Evolutionary conservation across 2,113 vertebrate species (phyloP).

Genomic region (Cinclus mexicanus): DNA sequence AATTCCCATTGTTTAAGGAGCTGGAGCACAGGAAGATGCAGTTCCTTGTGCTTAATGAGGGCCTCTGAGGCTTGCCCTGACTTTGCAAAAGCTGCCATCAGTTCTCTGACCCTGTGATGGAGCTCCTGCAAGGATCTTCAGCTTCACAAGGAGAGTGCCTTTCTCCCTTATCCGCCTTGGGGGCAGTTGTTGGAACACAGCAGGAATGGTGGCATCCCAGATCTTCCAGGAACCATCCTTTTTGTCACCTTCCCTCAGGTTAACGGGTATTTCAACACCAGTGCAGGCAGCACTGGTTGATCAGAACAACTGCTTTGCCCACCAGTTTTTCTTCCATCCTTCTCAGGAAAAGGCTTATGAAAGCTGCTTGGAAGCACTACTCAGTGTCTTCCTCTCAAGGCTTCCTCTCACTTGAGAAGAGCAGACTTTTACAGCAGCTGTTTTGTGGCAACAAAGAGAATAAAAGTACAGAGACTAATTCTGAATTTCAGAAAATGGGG

Average conservation of each 20-base stretch:
- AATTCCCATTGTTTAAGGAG: not conserved
- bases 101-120: not conserved
- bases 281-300: not conserved
- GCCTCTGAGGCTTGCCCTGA: not conserved
- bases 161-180: not conserved
- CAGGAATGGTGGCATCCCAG: not conserved
- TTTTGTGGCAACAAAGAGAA: not conserved
- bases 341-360: not conserved
- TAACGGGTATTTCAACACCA: not conserved
- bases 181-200: not conserved
- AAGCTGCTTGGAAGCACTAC: not conserved
- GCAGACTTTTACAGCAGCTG: not conserved
- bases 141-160: not conserved
- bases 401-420: not conserved
- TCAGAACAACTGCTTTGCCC: not conserved
- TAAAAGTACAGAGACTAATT: not conserved
- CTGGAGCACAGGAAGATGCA: not conserved
- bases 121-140: not conserved
- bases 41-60: not conserved
- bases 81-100: not conserved
- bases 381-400: not conserved
- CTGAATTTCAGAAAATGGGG: not conserved
- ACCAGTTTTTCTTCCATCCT: not conserved
- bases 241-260: not conserved
- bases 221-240: not conserved